A percentile compares a stretch with the other conserved stretches of the same genome.
phyloP scores from a whole-genome alignment of 2,797 vertebrate species.

The Enteromius viviparus region DNA sequence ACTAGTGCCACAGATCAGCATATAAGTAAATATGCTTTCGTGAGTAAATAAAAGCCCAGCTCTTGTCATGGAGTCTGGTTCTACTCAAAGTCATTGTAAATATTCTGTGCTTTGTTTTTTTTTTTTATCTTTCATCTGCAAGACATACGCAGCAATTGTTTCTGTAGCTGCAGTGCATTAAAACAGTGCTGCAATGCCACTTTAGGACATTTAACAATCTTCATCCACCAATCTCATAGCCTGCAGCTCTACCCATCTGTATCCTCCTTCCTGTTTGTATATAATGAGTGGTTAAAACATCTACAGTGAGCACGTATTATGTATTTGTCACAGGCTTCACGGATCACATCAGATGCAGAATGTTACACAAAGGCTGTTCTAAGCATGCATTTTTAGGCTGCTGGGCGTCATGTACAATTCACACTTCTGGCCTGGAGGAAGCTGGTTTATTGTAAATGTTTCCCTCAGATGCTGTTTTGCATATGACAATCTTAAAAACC shows the following conservation, averaged over 20 bases:
- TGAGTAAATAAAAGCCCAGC: background rate
- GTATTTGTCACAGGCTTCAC: background rate
- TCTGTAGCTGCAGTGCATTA: background rate
- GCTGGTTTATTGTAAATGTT: background rate
- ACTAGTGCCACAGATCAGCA: background rate
- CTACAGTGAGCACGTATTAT: background rate
- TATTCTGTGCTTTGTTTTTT: background rate
- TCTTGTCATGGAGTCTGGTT: conserved; percentile 1
- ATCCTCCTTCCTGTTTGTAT: conserved; percentile 26
- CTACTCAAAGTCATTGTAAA: background rate
- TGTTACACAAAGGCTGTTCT: background rate
- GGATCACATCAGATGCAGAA: background rate
- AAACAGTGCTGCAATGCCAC: background rate
- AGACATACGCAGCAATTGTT: background rate
- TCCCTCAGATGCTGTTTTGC: conserved; percentile 20
- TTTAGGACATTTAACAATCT: background rate
- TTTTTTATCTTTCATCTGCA: background rate
- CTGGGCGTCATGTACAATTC: background rate
- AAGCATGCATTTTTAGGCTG: background rate
- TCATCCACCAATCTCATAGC: conserved; percentile 3
- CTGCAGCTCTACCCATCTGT: background rate
- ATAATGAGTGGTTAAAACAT: background rate
- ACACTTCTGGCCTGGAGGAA: background rate
- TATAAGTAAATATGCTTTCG: conserved; percentile 16
- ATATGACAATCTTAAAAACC: conserved; percentile 5